Base-by-base conservation (phyloP, 1,140 invertebrate species). In the Anoplolepis gracilipes region DNA sequence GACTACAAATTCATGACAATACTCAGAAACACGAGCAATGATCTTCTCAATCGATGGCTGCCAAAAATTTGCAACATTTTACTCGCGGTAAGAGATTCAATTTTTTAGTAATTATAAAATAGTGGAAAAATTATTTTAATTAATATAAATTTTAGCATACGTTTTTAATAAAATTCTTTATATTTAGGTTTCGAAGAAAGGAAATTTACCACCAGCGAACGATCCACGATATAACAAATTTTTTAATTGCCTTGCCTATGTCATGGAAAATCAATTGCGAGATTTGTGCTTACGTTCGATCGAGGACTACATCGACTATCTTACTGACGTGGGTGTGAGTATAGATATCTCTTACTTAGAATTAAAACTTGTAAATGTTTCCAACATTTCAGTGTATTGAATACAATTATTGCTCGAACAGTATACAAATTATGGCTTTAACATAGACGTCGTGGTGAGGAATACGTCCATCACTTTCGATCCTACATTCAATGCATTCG, bases 231-330 rank as follows among this genome's bases (percentile, higher is more conserved):
- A 90, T 96, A 96, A 90, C 96, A 78, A 96, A 70, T 98, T 98
- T 95, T 98, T 97, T 91, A 97, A 98, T 91, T 98, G 97, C 90
- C 96, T 98, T 1, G 97, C 97, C 7, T 97, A 97, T 22, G 95
- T 99, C 25, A 99, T 99, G 98, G 97, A 98, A 6, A 97, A 97
- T 87, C 97, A 98, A 90, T 94, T 99, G 30, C 97, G 98, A 93
- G 96, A 96, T 36, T 93, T 98, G 39, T 97, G 97, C 85, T 94
- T 98, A n/a, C 96, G 97, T 87, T 98, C 98, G 13, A 96, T 98
- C 78, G 94, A 96, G 64, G 97, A 98, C 82, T 99, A 97, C 90
- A 97, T 97, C 5, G 94, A 98, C 77, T 98, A 97, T 88, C 95
- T 99, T 19, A 95, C 96, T 64, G 97, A 98, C 92, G 96, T 97